Percentiles rank a stretch among this genome's conserved stretches.
Evolutionary conservation across 2,888 invertebrate species (phyloP).

Genomic region (Chironomus riparius): DNA sequence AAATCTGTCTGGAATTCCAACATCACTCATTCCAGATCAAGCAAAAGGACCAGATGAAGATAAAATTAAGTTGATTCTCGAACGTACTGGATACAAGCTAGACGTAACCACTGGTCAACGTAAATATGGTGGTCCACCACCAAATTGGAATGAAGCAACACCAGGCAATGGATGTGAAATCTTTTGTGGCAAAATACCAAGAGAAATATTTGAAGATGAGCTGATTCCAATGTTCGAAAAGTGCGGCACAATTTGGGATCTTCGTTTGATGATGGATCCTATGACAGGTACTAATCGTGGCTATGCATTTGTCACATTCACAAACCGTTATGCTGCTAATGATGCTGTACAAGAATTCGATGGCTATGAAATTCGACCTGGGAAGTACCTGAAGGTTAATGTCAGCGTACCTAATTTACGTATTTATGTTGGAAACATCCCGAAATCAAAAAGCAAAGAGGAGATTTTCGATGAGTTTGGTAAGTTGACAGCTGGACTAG

Average conservation of each 20-base stretch:
- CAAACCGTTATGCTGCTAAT: conserved; percentile 82
- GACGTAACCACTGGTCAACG: conserved; percentile 98
- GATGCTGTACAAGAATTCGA: conserved; percentile 97
- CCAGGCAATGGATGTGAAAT: conserved; percentile 96
- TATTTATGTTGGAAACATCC: conserved; percentile 99
- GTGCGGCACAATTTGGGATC: conserved; percentile 95
- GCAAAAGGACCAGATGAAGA: conserved; percentile 93
- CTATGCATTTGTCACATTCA: conserved; percentile 98
- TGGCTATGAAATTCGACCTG: conserved; percentile 99
- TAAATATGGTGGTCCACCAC: conserved; percentile 98
- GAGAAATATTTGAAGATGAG: conserved; percentile 98
- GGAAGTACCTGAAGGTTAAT: conserved; percentile 99
- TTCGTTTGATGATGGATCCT: conserved; percentile 99
- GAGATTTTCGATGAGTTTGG: conserved; percentile 99
- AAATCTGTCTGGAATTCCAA: conserved; percentile 57
- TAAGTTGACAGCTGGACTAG: conserved; percentile 99
- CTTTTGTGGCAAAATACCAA: conserved; percentile 98
- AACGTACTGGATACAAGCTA: conserved; percentile 91
- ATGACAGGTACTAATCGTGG: conserved; percentile 97
- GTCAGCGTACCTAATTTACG: conserved; percentile 99
- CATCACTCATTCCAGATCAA: conserved; percentile 55
- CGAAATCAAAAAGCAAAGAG: conserved; percentile 99
- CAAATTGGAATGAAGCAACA: conserved; percentile 86
- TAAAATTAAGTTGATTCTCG: conserved; percentile 92
- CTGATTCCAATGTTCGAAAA: conserved; percentile 96